Conservation (phyloP, 2,888 invertebrate genomes). For the Meiosimyza decipiens region DNA sequence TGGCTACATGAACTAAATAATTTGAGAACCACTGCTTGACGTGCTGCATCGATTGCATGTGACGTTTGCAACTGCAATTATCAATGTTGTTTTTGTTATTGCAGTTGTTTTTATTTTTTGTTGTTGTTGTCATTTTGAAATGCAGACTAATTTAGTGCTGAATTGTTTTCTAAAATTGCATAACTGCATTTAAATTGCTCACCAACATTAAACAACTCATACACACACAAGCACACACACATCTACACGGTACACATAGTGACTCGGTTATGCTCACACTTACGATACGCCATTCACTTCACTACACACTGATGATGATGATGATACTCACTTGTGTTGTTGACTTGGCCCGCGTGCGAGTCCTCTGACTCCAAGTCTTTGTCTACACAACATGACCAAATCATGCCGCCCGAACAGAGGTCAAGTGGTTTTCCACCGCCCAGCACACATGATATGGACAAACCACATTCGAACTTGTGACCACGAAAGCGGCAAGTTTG, state of each 20-base stretch:
- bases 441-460: slow-evolving; percentile 90
- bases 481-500: slow-evolving; percentile 89
- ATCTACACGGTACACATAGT: neutral
- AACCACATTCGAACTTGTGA: slow-evolving; percentile 86
- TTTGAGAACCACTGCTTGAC: slow-evolving; percentile 18
- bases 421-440: slow-evolving; percentile 89
- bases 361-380: slow-evolving; percentile 73
- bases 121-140: slow-evolving; percentile 53
- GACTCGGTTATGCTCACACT: slow-evolving; percentile 72
- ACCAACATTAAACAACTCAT: slow-evolving; percentile 17
- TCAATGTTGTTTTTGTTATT: slow-evolving; percentile 38
- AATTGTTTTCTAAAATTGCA: slow-evolving; percentile 54
- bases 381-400: slow-evolving; percentile 94
- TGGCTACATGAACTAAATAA: neutral
- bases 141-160: slow-evolving; percentile 58
- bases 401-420: slow-evolving; percentile 91
- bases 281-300: neutral
- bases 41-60: slow-evolving; percentile 22
- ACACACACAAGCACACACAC: slow-evolving; percentile 3
- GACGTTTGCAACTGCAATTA: slow-evolving; percentile 48
- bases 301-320: slow-evolving; percentile 33
- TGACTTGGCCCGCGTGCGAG: slow-evolving; percentile 74
- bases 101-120: neutral
- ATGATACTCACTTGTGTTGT: slow-evolving; percentile 88
- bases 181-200: slow-evolving; percentile 46